Base-by-base conservation (phyloP, 2,113 vertebrate genomes). In the Excalfactoria chinensis region DNA sequence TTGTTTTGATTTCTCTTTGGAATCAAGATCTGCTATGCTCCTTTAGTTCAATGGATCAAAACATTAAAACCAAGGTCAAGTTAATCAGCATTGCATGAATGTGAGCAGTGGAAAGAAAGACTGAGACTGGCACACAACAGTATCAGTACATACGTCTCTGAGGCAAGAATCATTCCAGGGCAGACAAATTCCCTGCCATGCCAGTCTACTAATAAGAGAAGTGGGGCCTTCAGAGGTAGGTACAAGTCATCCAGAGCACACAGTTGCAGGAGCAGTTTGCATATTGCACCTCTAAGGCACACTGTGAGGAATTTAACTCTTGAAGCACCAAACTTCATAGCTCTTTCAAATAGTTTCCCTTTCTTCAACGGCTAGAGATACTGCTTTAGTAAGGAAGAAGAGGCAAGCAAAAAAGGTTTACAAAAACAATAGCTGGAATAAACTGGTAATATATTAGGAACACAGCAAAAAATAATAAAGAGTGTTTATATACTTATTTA, bases 1-100 rank as follows among this genome's bases (percentile, higher is more conserved):
- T 19, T 80, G 51, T 70, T 92, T 92, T 89, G 53, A 89, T 88
- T 94, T 74, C 63, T 86, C 78, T 84, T 84, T 40, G 85, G 89
- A 81, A 80, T 75, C 51, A 58, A 79, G 60, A 56, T 41, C 86
- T 34, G 23, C 35, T 67, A 21, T 7, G 30, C 37, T 25, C 28
- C 26, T 46, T 60, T 51, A 49, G 9, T 6, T 88, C 40, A 64
- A 22, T 51, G 43, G 62, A 23, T 88, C 58, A 41, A 73, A 77
- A 40, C 49, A 44, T 43, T 58, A 77, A 89, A 83, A 35, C 25
- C 55, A 59, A 71, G 37, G 30, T 2, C 41, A 81, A 75, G 22
- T 23, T 32, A 84, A 73, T 28, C 9, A 66, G 19, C 1, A 4
- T 58, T 78, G 76, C 2, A 2, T 9, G 17, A 80, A 64, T 0